Percentiles rank a stretch among this genome's conserved stretches.
These are phyloP conservation scores for Nycteola revayana DNA, from an alignment of 2,888 invertebrate species.

Conservation along the genomic window DNA sequence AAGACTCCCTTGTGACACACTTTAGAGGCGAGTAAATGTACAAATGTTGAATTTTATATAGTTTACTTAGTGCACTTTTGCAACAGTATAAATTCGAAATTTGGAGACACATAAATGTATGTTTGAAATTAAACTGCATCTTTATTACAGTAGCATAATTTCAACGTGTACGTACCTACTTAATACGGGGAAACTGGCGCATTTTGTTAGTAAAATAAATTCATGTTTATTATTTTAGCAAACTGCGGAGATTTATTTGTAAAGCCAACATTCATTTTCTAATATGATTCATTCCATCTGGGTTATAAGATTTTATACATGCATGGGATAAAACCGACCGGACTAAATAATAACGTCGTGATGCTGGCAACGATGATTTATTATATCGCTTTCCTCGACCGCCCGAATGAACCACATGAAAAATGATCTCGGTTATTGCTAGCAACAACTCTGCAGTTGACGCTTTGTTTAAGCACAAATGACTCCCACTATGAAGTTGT, in stretches of 20 bases:
- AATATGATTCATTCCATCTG: constrained; percentile 17
- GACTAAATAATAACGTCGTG: constrained; percentile 78
- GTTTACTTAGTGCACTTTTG: constrained; percentile 8
- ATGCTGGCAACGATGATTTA: constrained; percentile 80
- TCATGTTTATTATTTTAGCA: constrained; percentile 7
- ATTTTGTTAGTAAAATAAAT: neutral
- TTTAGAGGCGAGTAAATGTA: constrained; percentile 19
- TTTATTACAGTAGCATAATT: constrained; percentile 1
- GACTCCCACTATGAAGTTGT: constrained; percentile 75
- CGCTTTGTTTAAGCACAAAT: constrained; percentile 81
- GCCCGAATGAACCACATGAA: constrained; percentile 80
- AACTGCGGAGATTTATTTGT: constrained; percentile 3
- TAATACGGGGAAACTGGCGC: constrained; percentile 1
- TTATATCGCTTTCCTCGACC: constrained; percentile 78
- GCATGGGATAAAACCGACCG: constrained; percentile 67
- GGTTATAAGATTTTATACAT: constrained; percentile 58
- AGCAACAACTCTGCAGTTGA: constrained; percentile 77
- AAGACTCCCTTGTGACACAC: constrained; percentile 25
- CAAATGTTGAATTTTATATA: constrained; percentile 26
- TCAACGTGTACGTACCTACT: constrained; percentile 1
- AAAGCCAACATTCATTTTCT: too few species aligned
- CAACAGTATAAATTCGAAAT: constrained; percentile 10
- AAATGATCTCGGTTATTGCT: constrained; percentile 80
- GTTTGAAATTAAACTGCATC: neutral
- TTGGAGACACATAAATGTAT: constrained; percentile 3